A percentile compares a stretch with the other conserved stretches of the same genome.
Conservation (phyloP, 1,140 invertebrate species). For the Orchestia grillus region DNA sequence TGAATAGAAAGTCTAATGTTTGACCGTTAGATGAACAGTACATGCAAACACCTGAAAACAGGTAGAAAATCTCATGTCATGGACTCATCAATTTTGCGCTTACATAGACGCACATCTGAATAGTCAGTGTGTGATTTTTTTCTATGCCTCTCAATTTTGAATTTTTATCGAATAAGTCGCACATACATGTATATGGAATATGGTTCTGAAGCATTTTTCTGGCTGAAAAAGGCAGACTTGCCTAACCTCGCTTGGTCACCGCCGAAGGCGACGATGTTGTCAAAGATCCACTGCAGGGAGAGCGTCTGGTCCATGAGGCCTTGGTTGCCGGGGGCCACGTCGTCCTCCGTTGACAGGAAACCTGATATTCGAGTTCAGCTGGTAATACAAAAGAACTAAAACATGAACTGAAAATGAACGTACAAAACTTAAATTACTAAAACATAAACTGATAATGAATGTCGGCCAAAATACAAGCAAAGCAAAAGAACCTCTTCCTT, state of each 20-base stretch:
- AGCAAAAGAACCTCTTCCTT: not conserved
- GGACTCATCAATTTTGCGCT: too few species aligned
- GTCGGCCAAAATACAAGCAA: not conserved
- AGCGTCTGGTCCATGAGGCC: constrained; percentile 83
- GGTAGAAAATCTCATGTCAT: too few species aligned
- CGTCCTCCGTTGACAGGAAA: constrained; percentile 79
- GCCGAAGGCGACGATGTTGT: constrained; percentile 81
- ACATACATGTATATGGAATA: too few species aligned
- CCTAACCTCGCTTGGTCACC: constrained; percentile 76
- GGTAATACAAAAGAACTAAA: not conserved
- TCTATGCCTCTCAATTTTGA: not conserved
- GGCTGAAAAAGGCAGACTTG: too few species aligned
- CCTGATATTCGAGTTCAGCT: constrained; percentile 69
- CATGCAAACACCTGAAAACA: too few species aligned
- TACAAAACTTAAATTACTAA: too few species aligned
- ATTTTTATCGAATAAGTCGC: too few species aligned
- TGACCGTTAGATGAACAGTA: too few species aligned
- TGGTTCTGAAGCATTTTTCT: too few species aligned
- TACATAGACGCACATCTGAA: too few species aligned
- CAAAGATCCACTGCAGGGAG: constrained; percentile 80
- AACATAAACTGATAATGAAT: not conserved
- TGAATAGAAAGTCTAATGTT: too few species aligned
- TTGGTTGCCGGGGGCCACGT: constrained; percentile 79
- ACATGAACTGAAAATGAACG: not conserved
- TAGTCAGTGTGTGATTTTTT: too few species aligned